These are phyloP conservation scores for Rhinatrema bivittatum DNA, from an alignment of 2,797 vertebrate genomes.

Conservation along the genomic window DNA sequence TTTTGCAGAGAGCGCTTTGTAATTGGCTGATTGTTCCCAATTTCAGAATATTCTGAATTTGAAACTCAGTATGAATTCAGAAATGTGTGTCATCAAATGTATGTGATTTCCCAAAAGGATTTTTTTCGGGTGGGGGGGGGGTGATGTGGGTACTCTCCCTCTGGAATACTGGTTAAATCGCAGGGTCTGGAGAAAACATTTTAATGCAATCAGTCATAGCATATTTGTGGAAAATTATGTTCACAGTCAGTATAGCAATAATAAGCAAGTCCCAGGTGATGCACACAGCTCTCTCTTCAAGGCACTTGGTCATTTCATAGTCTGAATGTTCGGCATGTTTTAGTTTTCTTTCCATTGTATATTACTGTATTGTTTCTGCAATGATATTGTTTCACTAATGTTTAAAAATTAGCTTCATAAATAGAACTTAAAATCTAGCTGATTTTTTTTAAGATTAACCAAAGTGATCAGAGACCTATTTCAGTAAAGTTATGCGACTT, in stretches of 20 bases:
- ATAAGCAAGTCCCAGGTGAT: conserved; percentile 37
- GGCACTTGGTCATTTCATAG: conserved; percentile 24
- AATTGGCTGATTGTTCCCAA: conserved; percentile 37
- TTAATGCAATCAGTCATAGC: conserved; percentile 30
- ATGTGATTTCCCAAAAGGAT: conserved; percentile 23
- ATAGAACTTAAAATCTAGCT: too few species aligned
- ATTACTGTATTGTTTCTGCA: too few species aligned
- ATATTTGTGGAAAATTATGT: conserved; percentile 40
- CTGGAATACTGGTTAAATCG: conserved; percentile 25
- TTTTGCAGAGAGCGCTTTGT: conserved; percentile 36
- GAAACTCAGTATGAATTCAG: conserved; percentile 33
- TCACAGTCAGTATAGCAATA: conserved; percentile 21
- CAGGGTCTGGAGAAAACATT: conserved; percentile 26
- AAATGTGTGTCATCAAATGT: conserved; percentile 33
- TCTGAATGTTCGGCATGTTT: too few species aligned
- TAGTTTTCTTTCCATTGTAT: too few species aligned
- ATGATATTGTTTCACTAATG: too few species aligned
- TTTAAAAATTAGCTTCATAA: too few species aligned
- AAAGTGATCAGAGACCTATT: too few species aligned
- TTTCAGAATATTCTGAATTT: conserved; percentile 34
- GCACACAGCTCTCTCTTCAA: conserved; percentile 6
- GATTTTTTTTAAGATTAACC: too few species aligned
- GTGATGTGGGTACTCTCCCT: conserved; percentile 23
- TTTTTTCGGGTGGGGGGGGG: too few species aligned
- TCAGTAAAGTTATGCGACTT: too few species aligned